Evolutionary conservation across 1,140 invertebrate species (phyloP).

Genomic region (Drosophila malerkotliana): DNA sequence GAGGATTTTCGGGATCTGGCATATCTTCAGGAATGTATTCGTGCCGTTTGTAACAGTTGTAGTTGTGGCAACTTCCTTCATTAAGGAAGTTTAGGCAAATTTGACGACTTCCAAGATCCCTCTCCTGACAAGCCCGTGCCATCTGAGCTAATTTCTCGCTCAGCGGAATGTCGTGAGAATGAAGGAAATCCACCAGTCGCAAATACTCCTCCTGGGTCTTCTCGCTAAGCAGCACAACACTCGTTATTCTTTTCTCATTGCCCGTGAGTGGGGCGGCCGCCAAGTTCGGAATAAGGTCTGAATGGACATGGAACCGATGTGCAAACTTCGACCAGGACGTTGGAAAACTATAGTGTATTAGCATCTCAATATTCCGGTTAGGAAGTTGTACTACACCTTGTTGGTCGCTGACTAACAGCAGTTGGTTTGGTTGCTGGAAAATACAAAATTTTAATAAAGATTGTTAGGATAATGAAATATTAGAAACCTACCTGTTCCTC

Average conservation of each 20-base stretch:
- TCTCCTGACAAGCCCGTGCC: conserved; percentile 1
- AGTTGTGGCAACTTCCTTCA: conserved; percentile 22
- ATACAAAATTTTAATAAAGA: background rate
- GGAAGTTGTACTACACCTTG: background rate
- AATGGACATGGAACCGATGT: conserved; percentile 37
- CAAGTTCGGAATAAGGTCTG: conserved; percentile 43
- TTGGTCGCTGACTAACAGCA: conserved; percentile 39
- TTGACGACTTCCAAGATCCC: background rate
- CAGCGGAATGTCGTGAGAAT: conserved; percentile 14
- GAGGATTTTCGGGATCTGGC: background rate
- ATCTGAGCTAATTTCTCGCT: conserved; percentile 8
- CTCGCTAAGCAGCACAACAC: conserved; percentile 48
- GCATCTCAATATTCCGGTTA: conserved; percentile 29
- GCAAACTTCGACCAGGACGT: conserved; percentile 44
- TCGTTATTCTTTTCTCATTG: background rate
- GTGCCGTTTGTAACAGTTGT: conserved; percentile 39
- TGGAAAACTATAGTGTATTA: conserved; percentile 55
- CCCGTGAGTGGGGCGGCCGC: too few species aligned
- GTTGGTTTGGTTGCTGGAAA: conserved; percentile 26
- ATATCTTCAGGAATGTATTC: conserved; percentile 15
- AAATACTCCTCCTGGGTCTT: conserved; percentile 19
- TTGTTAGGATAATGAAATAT: background rate
- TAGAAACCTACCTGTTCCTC: conserved; percentile 11
- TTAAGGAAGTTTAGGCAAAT: conserved; percentile 17
- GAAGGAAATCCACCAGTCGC: conserved; percentile 28